These are phyloP conservation scores for Phymanthus crucifer DNA, from an alignment of 92 coral and sea anemone genomes.

Conservation along the genomic window DNA sequence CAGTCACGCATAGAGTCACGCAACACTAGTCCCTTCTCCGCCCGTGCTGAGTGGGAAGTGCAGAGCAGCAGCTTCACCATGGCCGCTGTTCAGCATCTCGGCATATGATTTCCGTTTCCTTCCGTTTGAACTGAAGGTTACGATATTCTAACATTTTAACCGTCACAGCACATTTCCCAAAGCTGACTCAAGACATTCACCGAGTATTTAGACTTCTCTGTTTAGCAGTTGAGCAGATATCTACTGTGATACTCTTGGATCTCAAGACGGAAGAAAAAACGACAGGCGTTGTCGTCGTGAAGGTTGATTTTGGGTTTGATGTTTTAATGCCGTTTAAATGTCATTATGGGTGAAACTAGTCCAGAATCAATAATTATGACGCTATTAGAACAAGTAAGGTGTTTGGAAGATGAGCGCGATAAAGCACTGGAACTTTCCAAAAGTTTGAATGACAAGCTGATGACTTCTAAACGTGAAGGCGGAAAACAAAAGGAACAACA, in stretches of 20 bases:
- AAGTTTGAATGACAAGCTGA: slow-evolving; percentile 43
- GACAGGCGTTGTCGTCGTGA: slow-evolving; percentile 6
- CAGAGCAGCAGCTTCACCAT: not conserved
- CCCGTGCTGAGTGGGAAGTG: too few species aligned
- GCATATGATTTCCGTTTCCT: not conserved
- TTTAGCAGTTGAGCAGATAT: not conserved
- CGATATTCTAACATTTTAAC: not conserved
- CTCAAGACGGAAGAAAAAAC: not conserved
- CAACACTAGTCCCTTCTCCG: too few species aligned
- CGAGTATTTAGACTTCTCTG: not conserved
- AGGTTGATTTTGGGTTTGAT: not conserved
- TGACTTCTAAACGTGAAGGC: slow-evolving; percentile 4
- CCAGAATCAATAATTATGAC: slow-evolving; percentile 75
- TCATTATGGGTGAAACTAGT: slow-evolving; percentile 67
- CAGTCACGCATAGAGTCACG: too few species aligned
- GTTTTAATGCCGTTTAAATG: too few species aligned
- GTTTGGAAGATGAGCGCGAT: slow-evolving; percentile 78
- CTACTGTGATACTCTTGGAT: not conserved
- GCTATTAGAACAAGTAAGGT: slow-evolving; percentile 74
- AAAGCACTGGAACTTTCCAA: slow-evolving; percentile 65
- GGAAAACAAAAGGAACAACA: slow-evolving; percentile 1
- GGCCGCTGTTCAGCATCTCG: not conserved
- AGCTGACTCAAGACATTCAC: not conserved
- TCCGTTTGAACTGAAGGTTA: slow-evolving; percentile 1
- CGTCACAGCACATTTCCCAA: not conserved